phyloP scores from a whole-genome alignment of 1,140 invertebrate genomes.

The Drosophila cardini region DNA sequence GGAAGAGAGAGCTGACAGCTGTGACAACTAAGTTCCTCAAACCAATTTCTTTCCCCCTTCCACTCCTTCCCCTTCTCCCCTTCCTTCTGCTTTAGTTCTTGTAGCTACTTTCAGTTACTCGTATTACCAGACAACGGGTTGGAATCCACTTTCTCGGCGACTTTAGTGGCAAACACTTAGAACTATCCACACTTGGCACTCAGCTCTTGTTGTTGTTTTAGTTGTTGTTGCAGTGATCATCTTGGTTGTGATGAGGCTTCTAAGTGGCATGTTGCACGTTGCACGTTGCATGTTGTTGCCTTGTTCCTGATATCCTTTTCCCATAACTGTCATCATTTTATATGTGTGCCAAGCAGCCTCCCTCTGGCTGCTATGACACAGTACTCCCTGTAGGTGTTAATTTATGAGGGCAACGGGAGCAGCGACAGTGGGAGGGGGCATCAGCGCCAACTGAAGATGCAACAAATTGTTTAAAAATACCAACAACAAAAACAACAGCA shows the following conservation, averaged over 20 bases:
- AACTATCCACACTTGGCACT: conserved; percentile 36
- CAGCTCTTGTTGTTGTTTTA: conserved; percentile 5
- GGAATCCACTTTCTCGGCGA: conserved; percentile 25
- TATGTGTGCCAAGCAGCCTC: conserved; percentile 31
- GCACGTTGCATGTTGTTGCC: conserved; percentile 13
- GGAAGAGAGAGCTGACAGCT: conserved; percentile 16
- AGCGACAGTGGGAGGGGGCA: conserved; percentile 27
- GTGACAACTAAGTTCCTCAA: background rate
- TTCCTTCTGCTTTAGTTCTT: background rate
- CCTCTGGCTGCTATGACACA: background rate
- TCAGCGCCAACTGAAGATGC: conserved; percentile 18
- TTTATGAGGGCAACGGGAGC: conserved; percentile 57
- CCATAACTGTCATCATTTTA: conserved; percentile 76
- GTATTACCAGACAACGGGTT: conserved; percentile 39
- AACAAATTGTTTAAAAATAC: conserved; percentile 50
- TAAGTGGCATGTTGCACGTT: conserved; percentile 19
- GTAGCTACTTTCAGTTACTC: conserved; percentile 11
- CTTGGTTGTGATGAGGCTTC: conserved; percentile 5
- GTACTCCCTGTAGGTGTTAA: conserved; percentile 66
- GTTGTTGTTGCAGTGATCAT: conserved; percentile 17
- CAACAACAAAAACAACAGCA: conserved; percentile 42
- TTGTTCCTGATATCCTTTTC: conserved; percentile 68
- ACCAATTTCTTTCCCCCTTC: background rate
- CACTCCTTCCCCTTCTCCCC: background rate
- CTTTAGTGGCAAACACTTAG: conserved; percentile 22